Conservation (phyloP, 2,797 vertebrate genomes). For the Podargus strigoides region DNA sequence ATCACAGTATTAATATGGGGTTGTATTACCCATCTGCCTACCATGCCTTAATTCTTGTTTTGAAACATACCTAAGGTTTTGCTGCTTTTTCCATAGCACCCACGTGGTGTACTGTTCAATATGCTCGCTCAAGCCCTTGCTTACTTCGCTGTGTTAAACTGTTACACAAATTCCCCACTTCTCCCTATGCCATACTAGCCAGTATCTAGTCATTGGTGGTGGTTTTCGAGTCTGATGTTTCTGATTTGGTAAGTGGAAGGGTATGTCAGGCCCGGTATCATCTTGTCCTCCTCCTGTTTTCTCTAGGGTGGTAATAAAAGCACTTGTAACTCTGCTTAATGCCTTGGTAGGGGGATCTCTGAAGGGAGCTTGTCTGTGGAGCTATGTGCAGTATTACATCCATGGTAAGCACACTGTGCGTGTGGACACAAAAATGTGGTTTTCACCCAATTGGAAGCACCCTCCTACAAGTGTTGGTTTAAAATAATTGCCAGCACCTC, state of each 20-base stretch:
- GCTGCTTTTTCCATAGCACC: background rate
- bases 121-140: background rate
- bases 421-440: background rate
- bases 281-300: background rate
- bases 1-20: background rate
- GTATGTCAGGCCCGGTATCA: background rate
- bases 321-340: background rate
- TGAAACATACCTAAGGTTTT: background rate
- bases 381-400: background rate
- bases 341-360: background rate
- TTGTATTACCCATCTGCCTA: background rate
- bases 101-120: background rate
- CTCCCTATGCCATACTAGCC: background rate
- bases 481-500: background rate
- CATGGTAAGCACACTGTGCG: rapidly evolving
- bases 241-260: background rate
- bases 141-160: background rate
- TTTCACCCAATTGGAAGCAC: background rate
- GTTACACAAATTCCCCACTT: background rate
- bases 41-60: background rate
- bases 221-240: background rate
- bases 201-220: background rate
- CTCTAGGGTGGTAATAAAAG: background rate
- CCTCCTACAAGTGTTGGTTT: background rate
- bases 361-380: background rate